These are phyloP conservation scores for Trichonephila inaurata DNA, from an alignment of 1,140 invertebrate genomes.

Conservation along the genomic window DNA sequence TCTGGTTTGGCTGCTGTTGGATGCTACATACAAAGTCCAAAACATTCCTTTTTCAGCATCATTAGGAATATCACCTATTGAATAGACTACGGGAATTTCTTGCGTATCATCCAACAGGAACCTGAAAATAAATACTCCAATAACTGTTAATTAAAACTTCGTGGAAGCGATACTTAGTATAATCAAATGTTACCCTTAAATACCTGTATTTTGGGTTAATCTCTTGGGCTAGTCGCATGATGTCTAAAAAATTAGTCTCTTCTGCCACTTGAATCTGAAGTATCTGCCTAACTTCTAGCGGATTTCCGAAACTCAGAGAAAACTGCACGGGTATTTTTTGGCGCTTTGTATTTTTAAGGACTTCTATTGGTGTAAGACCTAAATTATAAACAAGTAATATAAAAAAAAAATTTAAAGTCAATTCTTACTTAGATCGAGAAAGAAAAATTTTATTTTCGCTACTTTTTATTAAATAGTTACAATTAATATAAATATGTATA, in stretches of 20 bases:
- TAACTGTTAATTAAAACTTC: neutral
- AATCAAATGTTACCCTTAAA: neutral
- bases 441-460: too few relatives aligned
- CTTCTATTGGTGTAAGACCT: conserved; percentile 19
- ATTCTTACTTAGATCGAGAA: too few relatives aligned
- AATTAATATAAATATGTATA: too few relatives aligned
- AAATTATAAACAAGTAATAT: too few relatives aligned
- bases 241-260: conserved; percentile 26
- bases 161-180: neutral
- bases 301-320: conserved; percentile 14
- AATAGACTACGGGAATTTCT: neutral
- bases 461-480: too few relatives aligned
- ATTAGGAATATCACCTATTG: conserved; percentile 52
- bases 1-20: neutral
- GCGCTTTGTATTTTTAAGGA: neutral
- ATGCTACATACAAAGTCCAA: conserved; percentile 26
- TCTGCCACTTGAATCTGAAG: conserved; percentile 21
- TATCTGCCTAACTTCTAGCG: neutral
- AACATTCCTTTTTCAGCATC: conserved; percentile 61
- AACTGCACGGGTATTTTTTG: neutral
- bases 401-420: too few relatives aligned
- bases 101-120: neutral
- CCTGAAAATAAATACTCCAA: neutral
- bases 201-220: conserved; percentile 37
- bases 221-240: conserved; percentile 54